Evolutionary conservation across 2,113 vertebrate species (phyloP).

Genomic region (Sinocyclocheilus rhinocerous): DNA sequence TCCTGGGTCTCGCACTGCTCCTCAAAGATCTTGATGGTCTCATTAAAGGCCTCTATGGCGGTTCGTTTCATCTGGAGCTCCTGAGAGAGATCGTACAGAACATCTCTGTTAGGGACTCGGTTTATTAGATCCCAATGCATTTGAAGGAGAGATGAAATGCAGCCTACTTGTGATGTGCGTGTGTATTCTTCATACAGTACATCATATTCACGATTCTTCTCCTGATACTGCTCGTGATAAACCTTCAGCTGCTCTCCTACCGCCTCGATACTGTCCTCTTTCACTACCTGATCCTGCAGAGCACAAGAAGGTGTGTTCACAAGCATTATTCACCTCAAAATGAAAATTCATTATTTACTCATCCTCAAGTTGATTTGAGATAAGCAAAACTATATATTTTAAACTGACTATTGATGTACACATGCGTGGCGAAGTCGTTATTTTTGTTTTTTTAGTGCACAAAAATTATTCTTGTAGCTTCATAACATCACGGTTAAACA

Average conservation of each 20-base stretch:
- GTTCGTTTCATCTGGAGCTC: slow-evolving; percentile 99
- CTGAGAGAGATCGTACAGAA: slow-evolving; percentile 58
- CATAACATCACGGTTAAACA: too few species aligned
- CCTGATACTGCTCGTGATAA: slow-evolving; percentile 96
- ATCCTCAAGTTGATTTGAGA: background rate
- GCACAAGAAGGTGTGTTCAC: background rate
- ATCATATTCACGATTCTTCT: slow-evolving; percentile 97
- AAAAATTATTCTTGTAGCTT: too few species aligned
- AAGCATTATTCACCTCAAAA: background rate
- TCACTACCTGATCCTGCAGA: slow-evolving; percentile 95
- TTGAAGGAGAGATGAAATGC: background rate
- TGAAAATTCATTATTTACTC: background rate
- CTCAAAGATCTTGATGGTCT: slow-evolving; percentile 99
- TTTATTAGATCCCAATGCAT: slow-evolving; percentile 13
- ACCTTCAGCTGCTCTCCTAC: slow-evolving; percentile 97
- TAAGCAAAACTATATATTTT: background rate
- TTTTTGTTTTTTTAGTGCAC: too few species aligned
- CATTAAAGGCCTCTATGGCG: slow-evolving; percentile 97
- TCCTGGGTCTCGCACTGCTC: slow-evolving; percentile 99
- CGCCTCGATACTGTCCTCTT: slow-evolving; percentile 98
- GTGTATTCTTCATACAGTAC: slow-evolving; percentile 97
- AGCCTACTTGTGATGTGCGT: slow-evolving; percentile 91
- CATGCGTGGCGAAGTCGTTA: too few species aligned
- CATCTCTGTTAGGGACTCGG: background rate
- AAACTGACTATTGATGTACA: too few species aligned